Conservation (phyloP, 2,113 vertebrate genomes). For the Vidua macroura region DNA sequence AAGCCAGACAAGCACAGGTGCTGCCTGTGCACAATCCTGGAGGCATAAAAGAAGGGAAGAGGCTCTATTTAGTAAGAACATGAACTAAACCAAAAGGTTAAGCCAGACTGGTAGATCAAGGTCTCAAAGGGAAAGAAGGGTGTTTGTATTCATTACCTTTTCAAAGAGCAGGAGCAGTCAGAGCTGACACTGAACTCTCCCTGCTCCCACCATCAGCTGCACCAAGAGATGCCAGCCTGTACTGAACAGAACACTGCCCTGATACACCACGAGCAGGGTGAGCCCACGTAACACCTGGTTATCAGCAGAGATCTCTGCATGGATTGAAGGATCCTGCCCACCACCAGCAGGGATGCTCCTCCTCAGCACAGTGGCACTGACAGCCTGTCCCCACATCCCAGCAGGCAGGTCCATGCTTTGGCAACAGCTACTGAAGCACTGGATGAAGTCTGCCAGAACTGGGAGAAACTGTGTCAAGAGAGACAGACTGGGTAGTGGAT, state of each 20-base stretch:
- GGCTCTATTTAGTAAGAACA: neutral
- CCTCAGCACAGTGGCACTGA: neutral
- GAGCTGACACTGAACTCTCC: neutral
- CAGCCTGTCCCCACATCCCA: neutral
- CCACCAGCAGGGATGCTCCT: neutral
- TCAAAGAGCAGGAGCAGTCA: neutral
- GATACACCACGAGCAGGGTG: accelerated
- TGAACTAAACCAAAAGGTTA: neutral
- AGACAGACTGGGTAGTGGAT: neutral
- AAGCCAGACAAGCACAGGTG: neutral
- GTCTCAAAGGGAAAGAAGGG: neutral
- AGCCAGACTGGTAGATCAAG: neutral
- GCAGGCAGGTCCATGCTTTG: neutral
- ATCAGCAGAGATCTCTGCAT: neutral
- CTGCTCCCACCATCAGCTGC: neutral
- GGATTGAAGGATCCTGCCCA: neutral
- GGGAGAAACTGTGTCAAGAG: neutral
- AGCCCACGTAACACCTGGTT: neutral
- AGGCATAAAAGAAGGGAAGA: neutral
- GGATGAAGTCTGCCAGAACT: neutral
- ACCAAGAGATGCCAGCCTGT: neutral
- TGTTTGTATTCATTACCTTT: neutral
- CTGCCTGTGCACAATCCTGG: neutral
- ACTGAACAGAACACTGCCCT: neutral
- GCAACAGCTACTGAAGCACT: neutral